A percentile compares a stretch with the other conserved stretches of the same genome.
These are phyloP conservation scores for Aleadryas rufinucha DNA, from an alignment of 2,113 vertebrate genomes.

Conservation along the genomic window DNA sequence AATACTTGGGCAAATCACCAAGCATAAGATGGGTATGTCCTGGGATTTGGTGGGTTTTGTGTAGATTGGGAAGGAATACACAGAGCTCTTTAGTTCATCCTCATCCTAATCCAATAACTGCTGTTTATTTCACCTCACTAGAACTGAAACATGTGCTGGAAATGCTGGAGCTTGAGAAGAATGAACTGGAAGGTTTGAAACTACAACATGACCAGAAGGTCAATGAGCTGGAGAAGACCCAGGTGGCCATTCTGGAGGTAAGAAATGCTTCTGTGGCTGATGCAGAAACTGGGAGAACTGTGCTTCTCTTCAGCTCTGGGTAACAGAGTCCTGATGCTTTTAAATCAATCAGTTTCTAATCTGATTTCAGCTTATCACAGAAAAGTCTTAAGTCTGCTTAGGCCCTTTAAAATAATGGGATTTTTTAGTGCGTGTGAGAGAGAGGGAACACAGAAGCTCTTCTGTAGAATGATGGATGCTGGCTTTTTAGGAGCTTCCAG, in stretches of 20 bases:
- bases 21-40: conserved; percentile 68
- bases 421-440: not conserved
- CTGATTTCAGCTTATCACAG: not conserved
- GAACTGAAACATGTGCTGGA: conserved; percentile 81
- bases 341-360: not conserved
- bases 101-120: not conserved
- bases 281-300: not conserved
- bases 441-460: not conserved
- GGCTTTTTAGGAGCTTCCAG: not conserved
- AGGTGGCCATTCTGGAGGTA: conserved; percentile 73
- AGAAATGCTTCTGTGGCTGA: not conserved
- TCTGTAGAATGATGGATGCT: not conserved
- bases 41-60: not conserved
- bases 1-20: conserved; percentile 66
- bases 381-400: not conserved
- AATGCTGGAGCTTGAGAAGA: conserved; percentile 76
- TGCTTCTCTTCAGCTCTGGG: not conserved
- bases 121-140: conserved; percentile 31
- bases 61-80: not conserved
- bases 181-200: conserved; percentile 71
- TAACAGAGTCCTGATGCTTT: not conserved
- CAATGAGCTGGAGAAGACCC: conserved; percentile 73
- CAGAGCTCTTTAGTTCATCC: not conserved
- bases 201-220: conserved; percentile 75
- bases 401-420: not conserved